Conservation (phyloP, 2,113 vertebrate species). For the Machaerirhynchus nigripectus region DNA sequence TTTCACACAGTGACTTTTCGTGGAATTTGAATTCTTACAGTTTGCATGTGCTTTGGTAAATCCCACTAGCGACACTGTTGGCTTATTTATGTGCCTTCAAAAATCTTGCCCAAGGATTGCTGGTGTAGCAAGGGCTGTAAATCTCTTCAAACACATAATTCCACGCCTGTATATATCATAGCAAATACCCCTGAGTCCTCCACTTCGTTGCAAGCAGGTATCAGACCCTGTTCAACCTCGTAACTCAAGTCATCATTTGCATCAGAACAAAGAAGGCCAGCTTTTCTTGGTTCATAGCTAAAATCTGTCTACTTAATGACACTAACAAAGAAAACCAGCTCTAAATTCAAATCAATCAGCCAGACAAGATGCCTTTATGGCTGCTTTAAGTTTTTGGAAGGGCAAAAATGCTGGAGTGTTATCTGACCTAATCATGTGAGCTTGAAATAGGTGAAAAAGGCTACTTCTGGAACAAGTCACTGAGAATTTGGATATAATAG, state of each 20-base stretch:
- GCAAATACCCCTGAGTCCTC: not conserved
- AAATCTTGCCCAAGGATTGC: not conserved
- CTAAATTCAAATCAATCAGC: not conserved
- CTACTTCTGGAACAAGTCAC: not conserved
- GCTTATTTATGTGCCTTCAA: not conserved
- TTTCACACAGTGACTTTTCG: not conserved
- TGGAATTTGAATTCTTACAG: not conserved
- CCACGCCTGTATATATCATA: not conserved
- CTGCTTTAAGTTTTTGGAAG: not conserved
- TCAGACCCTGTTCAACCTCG: rapidly evolving
- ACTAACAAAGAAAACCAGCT: not conserved
- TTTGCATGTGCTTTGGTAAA: not conserved
- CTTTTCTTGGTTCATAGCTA: not conserved
- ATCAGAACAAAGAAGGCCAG: not conserved
- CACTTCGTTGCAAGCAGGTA: not conserved
- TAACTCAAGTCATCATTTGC: not conserved
- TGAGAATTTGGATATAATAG: not conserved
- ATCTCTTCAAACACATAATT: not conserved
- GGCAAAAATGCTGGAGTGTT: not conserved
- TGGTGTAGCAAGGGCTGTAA: not conserved
- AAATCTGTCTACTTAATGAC: not conserved
- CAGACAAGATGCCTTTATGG: not conserved
- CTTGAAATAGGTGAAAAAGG: not conserved
- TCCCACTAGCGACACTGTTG: not conserved
- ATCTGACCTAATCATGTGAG: not conserved